phyloP scores from a whole-genome alignment of 2,113 vertebrate genomes.

The Fulica atra region DNA sequence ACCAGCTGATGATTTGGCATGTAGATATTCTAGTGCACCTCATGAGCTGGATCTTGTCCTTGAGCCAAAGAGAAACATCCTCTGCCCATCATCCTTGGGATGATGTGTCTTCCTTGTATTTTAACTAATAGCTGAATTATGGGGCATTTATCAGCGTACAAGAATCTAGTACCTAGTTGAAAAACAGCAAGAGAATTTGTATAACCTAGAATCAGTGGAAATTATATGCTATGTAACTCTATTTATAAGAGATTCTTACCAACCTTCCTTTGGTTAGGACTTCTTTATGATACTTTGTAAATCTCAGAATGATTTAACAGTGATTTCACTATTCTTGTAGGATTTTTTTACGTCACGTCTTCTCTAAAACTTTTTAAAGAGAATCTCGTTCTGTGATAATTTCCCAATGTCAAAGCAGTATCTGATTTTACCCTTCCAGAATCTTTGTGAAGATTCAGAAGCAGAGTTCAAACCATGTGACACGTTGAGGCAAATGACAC shows the following conservation, averaged over 20 bases:
- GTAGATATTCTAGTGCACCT: background rate
- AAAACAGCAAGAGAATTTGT: background rate
- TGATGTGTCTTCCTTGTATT: background rate
- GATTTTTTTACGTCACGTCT: background rate
- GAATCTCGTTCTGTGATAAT: background rate
- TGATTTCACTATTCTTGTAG: background rate
- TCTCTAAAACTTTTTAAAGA: background rate
- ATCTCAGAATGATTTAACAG: background rate
- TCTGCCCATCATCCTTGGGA: background rate
- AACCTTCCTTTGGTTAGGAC: background rate
- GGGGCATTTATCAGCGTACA: background rate
- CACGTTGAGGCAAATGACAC: background rate
- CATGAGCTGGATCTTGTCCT: background rate
- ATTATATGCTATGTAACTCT: background rate
- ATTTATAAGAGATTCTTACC: background rate
- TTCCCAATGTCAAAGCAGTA: conserved; percentile 14
- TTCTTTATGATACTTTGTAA: background rate
- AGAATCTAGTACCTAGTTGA: background rate
- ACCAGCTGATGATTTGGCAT: background rate
- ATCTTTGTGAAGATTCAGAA: background rate
- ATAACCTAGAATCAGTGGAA: background rate
- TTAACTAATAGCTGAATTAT: background rate
- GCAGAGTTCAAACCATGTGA: background rate
- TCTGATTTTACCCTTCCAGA: background rate
- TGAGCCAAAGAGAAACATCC: background rate